Evolutionary conservation across 2,888 invertebrate species (phyloP), one percentile per base, ranked within the genome.

Genomic region (Opisthograptis luteolata): DNA sequence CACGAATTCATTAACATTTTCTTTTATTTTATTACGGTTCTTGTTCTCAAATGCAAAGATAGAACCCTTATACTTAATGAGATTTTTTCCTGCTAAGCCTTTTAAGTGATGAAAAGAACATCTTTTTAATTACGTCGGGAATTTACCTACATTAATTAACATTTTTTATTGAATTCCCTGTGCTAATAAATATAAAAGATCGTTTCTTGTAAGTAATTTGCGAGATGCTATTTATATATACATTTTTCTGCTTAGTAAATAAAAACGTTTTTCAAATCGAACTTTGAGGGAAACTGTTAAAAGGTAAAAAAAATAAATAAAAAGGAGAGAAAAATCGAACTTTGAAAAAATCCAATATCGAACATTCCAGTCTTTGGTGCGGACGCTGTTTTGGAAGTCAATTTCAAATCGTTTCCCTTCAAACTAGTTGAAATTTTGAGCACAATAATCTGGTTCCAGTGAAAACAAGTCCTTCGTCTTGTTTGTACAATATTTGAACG

Each of bases 1-100:
- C 37, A 17, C 31, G 30, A 28, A 56, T 48, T 51, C 45, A 60
- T 60, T 60, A 53, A 37, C 50, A 57, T 57, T 48, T n/a, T 28
- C 28, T 55, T 55, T 44, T 25, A 28, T 54, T 55, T 52, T 50
- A 55, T 52, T 60, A 45, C 32, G 22, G 47, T 37, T 48, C 36
- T 30, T 50, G 41, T 43, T 43, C 47, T 47, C 19, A 32, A 59
- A 41, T 51, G 52, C 44, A 39, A 47, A 53, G 25, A 30, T 27
- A 32, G 48, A 43, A 35, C 51, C 54, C 47, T 39, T 47, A 42
- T 47, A 41, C 44, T 40, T 39, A 55, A 42, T 45, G 51, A 48
- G 51, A 17, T 32, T 37, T n/a, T 31, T 41, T 47, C 39, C 30
- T 43, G 40, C 43, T 43, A 34, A 44, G 40, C 40, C 36, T 43